phyloP scores from a whole-genome alignment of 2,888 invertebrate species.

The Teleiodes luculella region DNA sequence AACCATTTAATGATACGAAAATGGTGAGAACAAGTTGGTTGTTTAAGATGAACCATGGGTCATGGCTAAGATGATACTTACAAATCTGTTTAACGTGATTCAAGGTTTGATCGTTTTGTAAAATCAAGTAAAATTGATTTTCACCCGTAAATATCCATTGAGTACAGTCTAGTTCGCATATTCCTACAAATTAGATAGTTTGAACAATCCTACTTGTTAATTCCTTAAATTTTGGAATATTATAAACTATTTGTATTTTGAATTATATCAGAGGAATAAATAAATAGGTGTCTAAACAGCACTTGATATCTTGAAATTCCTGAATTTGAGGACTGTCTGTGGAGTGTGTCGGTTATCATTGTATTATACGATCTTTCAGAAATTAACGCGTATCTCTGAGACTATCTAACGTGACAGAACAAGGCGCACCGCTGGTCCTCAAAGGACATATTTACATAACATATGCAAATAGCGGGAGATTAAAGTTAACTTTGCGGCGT shows the following conservation, averaged over 20 bases:
- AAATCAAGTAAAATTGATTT: neutral
- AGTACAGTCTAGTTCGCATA: too few species aligned
- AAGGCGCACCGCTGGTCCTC: neutral
- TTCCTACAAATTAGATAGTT: too few species aligned
- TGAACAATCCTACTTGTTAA: too few species aligned
- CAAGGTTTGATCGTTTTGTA: neutral
- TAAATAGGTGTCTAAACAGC: too few species aligned
- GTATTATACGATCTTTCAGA: neutral
- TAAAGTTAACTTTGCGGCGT: conserved; percentile 12
- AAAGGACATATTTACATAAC: conserved; percentile 5
- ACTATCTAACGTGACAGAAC: neutral
- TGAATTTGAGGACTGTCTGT: too few species aligned
- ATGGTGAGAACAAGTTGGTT: neutral
- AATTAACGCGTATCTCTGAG: neutral
- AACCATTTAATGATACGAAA: neutral
- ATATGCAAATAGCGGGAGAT: conserved; percentile 12
- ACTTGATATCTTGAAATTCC: too few species aligned
- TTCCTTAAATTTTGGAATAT: too few species aligned
- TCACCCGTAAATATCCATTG: neutral
- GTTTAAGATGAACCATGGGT: neutral
- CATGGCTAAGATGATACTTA: neutral
- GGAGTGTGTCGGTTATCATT: too few species aligned
- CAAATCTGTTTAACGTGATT: neutral
- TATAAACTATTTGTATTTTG: too few species aligned
- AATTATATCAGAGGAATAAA: too few species aligned